Evolutionary conservation across 2,888 invertebrate genomes (phyloP), one percentile per base, ranked within the genome.

Genomic region (Ashinkailepas kermadecensis): DNA sequence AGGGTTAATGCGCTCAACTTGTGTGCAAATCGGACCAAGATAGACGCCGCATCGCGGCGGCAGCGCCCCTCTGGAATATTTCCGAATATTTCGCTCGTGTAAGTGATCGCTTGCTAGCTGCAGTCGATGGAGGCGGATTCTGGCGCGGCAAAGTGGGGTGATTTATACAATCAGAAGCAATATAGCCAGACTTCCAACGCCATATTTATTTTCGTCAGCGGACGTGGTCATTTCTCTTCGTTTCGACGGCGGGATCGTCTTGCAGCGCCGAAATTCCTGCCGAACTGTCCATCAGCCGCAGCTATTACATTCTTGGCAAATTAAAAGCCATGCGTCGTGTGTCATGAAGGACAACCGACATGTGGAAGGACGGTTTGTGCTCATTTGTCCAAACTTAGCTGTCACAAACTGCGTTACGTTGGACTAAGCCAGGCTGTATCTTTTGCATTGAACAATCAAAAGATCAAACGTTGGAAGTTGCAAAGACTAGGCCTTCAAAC

Each of bases 161-260:
- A 74, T 74, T 74, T 74, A 56, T 74, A 23, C 74, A 74, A 74
- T 74, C 74, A 74, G 74, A 74, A 74, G 54, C 74, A 74, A 74
- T 74, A 74, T 74, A 54, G 74, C 18, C 74, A 21, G 56, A 15
- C 74, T 15, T 13, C 18, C 74, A 56, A 21, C 56, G 54, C 74
- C 74, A 74, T 74, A 74, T 74, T 74, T 74, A 74, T 74, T 74
- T 74, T 74, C 74, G 54, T 54, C 74, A 13, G 74, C 54, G 74
- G n/a, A 8, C 74, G 74, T 18, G 54, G 74, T 10, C 54, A 56
- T 74, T 54, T 21, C 74, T 74, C 74, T 74, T 74, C 74, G 74
- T 56, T 56, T 54, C 74, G 70, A 21, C 15, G 54, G 54, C 74
- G 39, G 74, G 21, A 21, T 54, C 74, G 74, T 74, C 74, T 10